Percentiles rank a stretch among this genome's conserved stretches.
Evolutionary conservation across 2,888 invertebrate species (phyloP).

Genomic region (Kuschelorhynchus macadamiae): DNA sequence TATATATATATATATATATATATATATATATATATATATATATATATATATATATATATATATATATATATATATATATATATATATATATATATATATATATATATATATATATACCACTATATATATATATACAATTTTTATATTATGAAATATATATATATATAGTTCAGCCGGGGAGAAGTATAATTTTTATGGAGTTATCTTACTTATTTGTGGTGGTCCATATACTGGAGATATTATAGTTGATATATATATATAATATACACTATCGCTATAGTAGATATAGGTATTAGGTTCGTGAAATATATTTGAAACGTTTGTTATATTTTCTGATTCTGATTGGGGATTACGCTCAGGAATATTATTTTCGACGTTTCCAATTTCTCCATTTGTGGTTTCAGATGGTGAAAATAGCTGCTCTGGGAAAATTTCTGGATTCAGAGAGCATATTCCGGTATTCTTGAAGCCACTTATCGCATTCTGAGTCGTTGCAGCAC

Average conservation of each 20-base stretch:
- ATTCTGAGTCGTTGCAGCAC: slow-evolving; percentile 2
- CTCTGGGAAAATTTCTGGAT: slow-evolving; percentile 1
- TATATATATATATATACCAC: too few relatives aligned
- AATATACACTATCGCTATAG: not conserved
- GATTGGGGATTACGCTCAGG: not conserved
- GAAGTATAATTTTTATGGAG: not conserved
- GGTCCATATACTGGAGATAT: not conserved
- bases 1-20: too few relatives aligned
- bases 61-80: too few relatives aligned
- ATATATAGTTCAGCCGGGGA: not conserved
- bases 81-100: too few relatives aligned
- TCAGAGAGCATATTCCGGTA: slow-evolving; percentile 5
- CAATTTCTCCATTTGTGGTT: too few relatives aligned
- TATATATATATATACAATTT: too few relatives aligned
- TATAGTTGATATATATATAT: not conserved
- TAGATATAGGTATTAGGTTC: too few relatives aligned
- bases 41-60: too few relatives aligned
- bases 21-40: too few relatives aligned
- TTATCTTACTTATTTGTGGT: not conserved
- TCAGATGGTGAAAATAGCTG: not conserved
- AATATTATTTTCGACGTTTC: not conserved
- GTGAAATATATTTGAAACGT: too few relatives aligned
- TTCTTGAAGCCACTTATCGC: slow-evolving; percentile 7
- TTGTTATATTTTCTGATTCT: too few relatives aligned
- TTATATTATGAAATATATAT: too few relatives aligned